These are phyloP conservation scores for Agrochola litura DNA, from an alignment of 2,888 invertebrate species.

Conservation along the genomic window DNA sequence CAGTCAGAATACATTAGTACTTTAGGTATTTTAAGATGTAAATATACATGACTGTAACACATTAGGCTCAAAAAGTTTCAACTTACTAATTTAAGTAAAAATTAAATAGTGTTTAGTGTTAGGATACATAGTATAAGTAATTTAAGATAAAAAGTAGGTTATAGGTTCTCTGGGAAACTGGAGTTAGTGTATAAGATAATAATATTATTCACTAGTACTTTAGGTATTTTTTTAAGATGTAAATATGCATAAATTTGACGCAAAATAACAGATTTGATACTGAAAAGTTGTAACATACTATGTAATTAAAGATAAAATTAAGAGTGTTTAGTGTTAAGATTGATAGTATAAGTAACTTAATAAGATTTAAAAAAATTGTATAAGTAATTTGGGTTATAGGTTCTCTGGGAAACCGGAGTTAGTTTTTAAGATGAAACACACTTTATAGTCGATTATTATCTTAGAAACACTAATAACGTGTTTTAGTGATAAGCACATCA, in stretches of 20 bases:
- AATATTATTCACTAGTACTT: background rate
- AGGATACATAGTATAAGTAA: background rate
- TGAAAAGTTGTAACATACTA: background rate
- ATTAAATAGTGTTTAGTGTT: background rate
- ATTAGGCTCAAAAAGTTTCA: background rate
- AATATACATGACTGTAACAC: background rate
- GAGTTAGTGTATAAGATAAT: background rate
- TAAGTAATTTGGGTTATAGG: background rate
- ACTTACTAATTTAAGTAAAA: background rate
- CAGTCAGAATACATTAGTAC: conserved; percentile 1
- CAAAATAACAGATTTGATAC: background rate
- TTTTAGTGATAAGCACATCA: background rate
- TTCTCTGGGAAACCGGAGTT: background rate
- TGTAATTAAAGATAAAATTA: background rate
- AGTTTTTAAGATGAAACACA: background rate
- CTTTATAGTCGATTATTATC: conserved; percentile 19
- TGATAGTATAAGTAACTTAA: background rate
- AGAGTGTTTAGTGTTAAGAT: background rate
- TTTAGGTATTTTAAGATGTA: conserved; percentile 13
- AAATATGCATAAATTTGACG: background rate
- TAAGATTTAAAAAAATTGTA: too few relatives aligned
- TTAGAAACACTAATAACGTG: conserved; percentile 7
- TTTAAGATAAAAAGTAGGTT: background rate
- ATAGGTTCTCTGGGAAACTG: background rate
- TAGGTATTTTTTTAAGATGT: background rate